Conservation (phyloP, 2,888 invertebrate genomes). For the Caenorhabditis japonica region DNA sequence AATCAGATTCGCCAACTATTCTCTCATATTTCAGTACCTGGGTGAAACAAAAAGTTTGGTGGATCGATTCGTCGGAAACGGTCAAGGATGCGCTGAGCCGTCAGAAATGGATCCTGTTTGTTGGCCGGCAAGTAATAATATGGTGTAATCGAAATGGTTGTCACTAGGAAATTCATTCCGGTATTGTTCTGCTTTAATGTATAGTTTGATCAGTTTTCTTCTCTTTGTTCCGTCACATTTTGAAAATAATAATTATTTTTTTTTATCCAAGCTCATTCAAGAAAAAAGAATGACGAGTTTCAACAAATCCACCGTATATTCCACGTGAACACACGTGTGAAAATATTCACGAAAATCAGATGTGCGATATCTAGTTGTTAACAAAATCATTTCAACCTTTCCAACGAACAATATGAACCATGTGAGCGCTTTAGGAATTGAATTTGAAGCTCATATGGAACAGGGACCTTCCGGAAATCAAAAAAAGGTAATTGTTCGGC, state of each 20-base stretch:
- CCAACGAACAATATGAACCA: slow-evolving; percentile 4
- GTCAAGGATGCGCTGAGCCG: background rate
- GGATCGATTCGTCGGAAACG: slow-evolving; percentile 8
- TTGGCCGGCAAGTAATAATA: slow-evolving; percentile 6
- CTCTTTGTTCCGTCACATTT: too few relatives aligned
- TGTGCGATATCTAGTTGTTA: too few relatives aligned
- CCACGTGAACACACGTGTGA: too few relatives aligned
- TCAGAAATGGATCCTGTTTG: background rate
- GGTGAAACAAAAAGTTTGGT: slow-evolving; percentile 13
- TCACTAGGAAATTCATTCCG: too few relatives aligned
- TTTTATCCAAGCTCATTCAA: too few relatives aligned
- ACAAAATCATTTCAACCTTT: too few relatives aligned
- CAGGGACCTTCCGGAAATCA: slow-evolving; percentile 28
- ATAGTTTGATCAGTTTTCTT: too few relatives aligned
- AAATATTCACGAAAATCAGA: too few relatives aligned
- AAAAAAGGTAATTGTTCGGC: slow-evolving; percentile 28
- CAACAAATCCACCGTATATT: too few relatives aligned
- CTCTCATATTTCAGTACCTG: slow-evolving; percentile 10
- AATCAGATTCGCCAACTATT: background rate
- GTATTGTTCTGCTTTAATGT: background rate
- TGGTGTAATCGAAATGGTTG: background rate
- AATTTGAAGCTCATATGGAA: slow-evolving; percentile 31
- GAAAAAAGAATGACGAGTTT: too few relatives aligned
- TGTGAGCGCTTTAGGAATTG: slow-evolving; percentile 30
- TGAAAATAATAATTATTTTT: too few relatives aligned